Percentiles rank a stretch among this genome's conserved stretches.
Conservation (phyloP, 2,888 invertebrate genomes). For the Priocnemis perturbator region DNA sequence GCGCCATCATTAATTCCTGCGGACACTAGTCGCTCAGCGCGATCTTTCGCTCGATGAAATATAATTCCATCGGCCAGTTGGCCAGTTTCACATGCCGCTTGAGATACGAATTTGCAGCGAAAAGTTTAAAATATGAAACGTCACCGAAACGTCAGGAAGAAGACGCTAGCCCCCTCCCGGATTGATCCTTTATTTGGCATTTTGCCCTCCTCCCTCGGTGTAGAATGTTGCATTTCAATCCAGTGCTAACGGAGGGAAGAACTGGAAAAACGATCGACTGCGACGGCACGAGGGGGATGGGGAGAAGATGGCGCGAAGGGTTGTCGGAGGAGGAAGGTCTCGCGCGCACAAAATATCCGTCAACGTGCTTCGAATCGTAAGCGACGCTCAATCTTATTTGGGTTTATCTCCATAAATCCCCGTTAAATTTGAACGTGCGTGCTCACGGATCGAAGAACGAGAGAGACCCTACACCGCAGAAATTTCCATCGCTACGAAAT, state of each 20-base stretch:
- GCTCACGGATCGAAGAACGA: neutral
- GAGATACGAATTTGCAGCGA: no score
- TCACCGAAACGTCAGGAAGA: no score
- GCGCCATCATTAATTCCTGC: no score
- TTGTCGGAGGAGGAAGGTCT: neutral
- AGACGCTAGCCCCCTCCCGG: no score
- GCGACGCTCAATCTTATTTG: constrained; percentile 55
- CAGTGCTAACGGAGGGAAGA: no score
- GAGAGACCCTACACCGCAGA: constrained; percentile 21
- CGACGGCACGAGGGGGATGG: constrained; percentile 13
- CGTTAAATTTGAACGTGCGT: constrained; percentile 56
- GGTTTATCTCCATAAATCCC: constrained; percentile 60
- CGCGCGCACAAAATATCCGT: constrained; percentile 40
- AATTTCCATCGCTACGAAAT: constrained; percentile 50
- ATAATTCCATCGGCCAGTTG: no score
- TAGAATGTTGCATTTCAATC: constrained; percentile 52
- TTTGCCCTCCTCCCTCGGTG: constrained; percentile 20
- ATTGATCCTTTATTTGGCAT: constrained; percentile 27
- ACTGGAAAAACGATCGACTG: constrained; percentile 6
- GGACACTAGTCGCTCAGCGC: no score
- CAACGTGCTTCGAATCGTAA: constrained; percentile 53
- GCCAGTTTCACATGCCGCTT: no score
- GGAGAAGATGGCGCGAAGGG: neutral
- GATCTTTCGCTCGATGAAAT: no score
- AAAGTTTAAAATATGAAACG: no score